Base-by-base conservation (phyloP, 2,888 invertebrate species). In the Tillus elongatus region DNA sequence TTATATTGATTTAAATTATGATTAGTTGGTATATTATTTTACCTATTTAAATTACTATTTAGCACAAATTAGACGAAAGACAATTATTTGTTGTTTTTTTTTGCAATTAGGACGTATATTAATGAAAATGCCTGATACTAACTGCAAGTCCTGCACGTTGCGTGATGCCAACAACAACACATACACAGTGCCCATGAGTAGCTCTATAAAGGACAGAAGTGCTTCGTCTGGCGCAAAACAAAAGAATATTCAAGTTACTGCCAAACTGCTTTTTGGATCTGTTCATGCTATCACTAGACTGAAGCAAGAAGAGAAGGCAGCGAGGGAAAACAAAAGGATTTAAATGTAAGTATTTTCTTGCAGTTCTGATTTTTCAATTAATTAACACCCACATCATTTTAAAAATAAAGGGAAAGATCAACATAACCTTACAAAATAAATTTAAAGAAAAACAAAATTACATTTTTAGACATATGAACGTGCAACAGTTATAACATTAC, bases 261-360 rank as follows among this genome's bases (percentile, higher is more conserved):
- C 81, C 60, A 81, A 82, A 69, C 79, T 81, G 45, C 73, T 81
- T 61, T 80, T 81, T 61, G 79, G 80, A 43, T 77, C 78, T 51
- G 79, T 81, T 58, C 74, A 79, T 45, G 75, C 80, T 57, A 80
- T 82, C 67, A 79, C 79, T 66, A 77, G 80, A 64, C 71, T 81
- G 60, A 78, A 81, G 55, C 75, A 79, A 61, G 77, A 79, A 57
- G 80, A 81, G 64, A 76, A 77, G 67, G 69, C 74, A 43, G 74
- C 78, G 54, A 69, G 76, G 50, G 75, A 75, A 53, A 74, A 69
- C 53, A 72, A 75, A 61, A 67, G 75, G 63, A 72, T 62, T 37
- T 63, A 55, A 54, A 33, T 12, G n/a, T 33, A 6, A 2, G 3
- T 30, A 14, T 30, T 14, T 13, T 30, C 12, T 14, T 15, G 14